Evolutionary conservation across 2,888 invertebrate species (phyloP).

Genomic region (Acrobasis consociella): DNA sequence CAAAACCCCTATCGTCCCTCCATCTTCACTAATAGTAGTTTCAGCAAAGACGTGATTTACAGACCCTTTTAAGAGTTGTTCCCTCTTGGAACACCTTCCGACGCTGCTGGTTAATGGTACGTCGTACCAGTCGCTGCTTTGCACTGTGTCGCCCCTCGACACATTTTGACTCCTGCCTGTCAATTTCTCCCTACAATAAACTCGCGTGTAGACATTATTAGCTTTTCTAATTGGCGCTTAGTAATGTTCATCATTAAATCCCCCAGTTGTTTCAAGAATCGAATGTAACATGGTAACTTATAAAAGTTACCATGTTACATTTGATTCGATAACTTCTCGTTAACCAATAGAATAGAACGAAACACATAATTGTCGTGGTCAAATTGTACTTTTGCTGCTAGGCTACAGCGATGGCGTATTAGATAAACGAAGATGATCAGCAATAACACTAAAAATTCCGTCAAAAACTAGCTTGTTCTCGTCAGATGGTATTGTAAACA

Average conservation of each 20-base stretch:
- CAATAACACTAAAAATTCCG: conserved; percentile 45
- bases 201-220: conserved; percentile 37
- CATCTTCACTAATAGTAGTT: conserved; percentile 3
- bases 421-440: conserved; percentile 40
- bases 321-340: not conserved
- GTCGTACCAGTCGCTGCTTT: conserved; percentile 59
- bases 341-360: not conserved
- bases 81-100: conserved; percentile 42
- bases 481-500: conserved; percentile 48
- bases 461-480: conserved; percentile 44
- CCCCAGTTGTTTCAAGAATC: not conserved
- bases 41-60: conserved; percentile 13
- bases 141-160: conserved; percentile 59
- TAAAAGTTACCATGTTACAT: too few species aligned
- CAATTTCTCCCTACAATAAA: conserved; percentile 48
- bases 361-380: not conserved
- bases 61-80: conserved; percentile 27
- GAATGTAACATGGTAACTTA: not conserved
- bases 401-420: conserved; percentile 32
- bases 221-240: conserved; percentile 42
- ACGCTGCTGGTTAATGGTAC: conserved; percentile 34
- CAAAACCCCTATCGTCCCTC: not conserved
- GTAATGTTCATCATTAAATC: conserved; percentile 29
- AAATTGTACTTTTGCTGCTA: conserved; percentile 19
- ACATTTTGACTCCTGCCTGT: conserved; percentile 40